Percentiles rank a stretch among this genome's conserved stretches.
Evolutionary conservation across 1,140 invertebrate genomes (phyloP).

Genomic region (Hylaeus volcanicus): DNA sequence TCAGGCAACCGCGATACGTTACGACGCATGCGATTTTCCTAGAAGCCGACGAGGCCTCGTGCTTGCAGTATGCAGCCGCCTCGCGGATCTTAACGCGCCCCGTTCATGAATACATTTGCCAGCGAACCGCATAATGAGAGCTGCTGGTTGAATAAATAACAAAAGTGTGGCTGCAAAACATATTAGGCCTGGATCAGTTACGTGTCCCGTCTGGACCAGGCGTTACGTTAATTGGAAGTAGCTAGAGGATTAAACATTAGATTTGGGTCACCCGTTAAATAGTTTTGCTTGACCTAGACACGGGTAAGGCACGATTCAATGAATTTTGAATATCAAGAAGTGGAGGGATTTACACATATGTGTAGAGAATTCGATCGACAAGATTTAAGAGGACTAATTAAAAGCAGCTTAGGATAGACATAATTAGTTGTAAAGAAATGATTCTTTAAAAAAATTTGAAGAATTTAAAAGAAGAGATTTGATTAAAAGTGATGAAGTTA

Average conservation of each 20-base stretch:
- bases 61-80: constrained; percentile 32
- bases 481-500: too few species aligned
- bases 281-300: too few species aligned
- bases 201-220: too few species aligned
- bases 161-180: constrained; percentile 36
- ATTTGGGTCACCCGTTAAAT: background rate
- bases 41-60: constrained; percentile 20
- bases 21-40: constrained; percentile 44
- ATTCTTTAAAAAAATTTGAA: too few species aligned
- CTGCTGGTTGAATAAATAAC: constrained; percentile 56
- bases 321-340: too few species aligned
- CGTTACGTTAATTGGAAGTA: background rate
- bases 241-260: background rate
- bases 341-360: too few species aligned
- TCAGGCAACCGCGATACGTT: constrained; percentile 41
- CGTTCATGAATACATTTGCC: constrained; percentile 67
- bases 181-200: background rate
- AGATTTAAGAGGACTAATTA: too few species aligned
- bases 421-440: too few species aligned
- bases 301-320: too few species aligned
- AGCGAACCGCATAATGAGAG: constrained; percentile 39
- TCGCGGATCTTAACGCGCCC: constrained; percentile 48
- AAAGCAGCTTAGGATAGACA: too few species aligned
- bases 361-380: too few species aligned
- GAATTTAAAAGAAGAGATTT: too few species aligned